These are phyloP conservation scores for Cephus sareptanus DNA, from an alignment of 2,888 invertebrate species.

Conservation along the genomic window DNA sequence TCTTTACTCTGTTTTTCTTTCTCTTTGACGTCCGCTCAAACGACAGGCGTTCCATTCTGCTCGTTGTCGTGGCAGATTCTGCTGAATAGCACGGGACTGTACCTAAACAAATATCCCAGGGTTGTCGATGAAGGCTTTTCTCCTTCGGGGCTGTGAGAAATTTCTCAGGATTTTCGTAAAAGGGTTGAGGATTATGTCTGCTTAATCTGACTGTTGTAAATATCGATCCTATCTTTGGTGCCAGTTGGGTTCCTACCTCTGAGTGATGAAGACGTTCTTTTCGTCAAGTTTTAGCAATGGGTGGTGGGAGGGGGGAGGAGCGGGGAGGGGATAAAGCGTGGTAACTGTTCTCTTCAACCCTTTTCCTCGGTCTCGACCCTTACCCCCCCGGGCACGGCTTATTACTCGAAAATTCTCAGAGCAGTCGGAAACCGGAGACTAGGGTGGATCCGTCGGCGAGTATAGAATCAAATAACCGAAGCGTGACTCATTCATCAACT, in stretches of 20 bases:
- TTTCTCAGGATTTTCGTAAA: neutral
- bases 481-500: slow-evolving; percentile 5
- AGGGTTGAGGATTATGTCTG: neutral
- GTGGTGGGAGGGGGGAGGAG: neutral
- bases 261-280: neutral
- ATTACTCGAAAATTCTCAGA: neutral
- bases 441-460: slow-evolving; percentile 13
- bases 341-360: neutral
- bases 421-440: slow-evolving; percentile 12
- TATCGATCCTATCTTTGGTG: neutral
- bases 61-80: neutral
- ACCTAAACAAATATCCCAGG: neutral
- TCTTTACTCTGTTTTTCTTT: neutral
- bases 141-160: neutral
- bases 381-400: neutral
- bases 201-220: neutral
- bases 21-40: neutral
- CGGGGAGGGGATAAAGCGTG: neutral
- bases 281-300: neutral
- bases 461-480: slow-evolving; percentile 6
- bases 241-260: neutral
- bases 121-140: neutral
- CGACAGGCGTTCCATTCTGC: neutral
- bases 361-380: neutral
- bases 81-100: neutral